Evolutionary conservation across 2,888 invertebrate genomes (phyloP), one percentile per base, ranked within the genome.

Genomic region (Epinotia demarniana): DNA sequence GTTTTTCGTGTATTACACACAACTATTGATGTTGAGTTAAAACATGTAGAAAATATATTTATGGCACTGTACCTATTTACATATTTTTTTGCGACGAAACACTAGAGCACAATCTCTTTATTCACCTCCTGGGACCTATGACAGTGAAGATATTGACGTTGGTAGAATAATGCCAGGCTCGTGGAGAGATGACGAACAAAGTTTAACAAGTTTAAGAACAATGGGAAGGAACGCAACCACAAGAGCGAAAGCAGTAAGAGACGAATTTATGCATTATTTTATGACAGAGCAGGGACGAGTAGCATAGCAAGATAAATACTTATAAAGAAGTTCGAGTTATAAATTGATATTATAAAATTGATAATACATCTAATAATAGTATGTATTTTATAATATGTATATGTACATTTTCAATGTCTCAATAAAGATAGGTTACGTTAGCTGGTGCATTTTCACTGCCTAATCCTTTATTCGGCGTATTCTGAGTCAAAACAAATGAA

Each of bases 401-500:
- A 72, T 13, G 27, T 27, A 61, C 33, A 64, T 64, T 49, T 27
- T 64, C 16, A 64, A 49, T 49, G 49, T 64, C 49, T 49, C 19
- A 64, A 43, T 73, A 73, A 69, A 76, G 55, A 73, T 74, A 77
- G 63, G 63, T 69, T 75, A 75, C 64, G 49, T 75, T 57, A 63
- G 57, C 63, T 72, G 72, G 9, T 33, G 72, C 62, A 63, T 72
- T 72, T 63, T 72, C 62, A 72, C 72, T 70, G 61, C 11, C 63
- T 66, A 75, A 58, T 57, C 75, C 71, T 66, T 75, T 75, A 78
- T 76, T 76, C 77, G 79, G 77, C 55, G 77, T 79, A 80, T 80
- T 77, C 76, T 78, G 78, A 78, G 75, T 77, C 58, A 77, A 75
- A 76, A 80, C 71, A 76, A 78, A 80, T 67, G 80, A 80, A 71